These are phyloP conservation scores for Euwallacea fornicatus DNA, from an alignment of 1,140 invertebrate species.

Conservation along the genomic window DNA sequence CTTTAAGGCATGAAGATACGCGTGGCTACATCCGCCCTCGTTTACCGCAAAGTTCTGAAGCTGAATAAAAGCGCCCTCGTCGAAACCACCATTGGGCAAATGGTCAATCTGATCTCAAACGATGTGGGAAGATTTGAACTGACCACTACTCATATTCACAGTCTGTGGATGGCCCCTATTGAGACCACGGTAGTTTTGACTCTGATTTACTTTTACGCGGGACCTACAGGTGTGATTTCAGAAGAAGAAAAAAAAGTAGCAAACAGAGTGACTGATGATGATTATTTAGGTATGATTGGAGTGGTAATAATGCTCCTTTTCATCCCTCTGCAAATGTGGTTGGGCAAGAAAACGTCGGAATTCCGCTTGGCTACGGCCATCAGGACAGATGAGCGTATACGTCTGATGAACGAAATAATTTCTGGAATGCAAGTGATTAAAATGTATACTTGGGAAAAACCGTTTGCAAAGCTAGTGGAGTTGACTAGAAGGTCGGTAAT, in stretches of 20 bases:
- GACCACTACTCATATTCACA: conserved; percentile 65
- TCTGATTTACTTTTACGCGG: conserved; percentile 74
- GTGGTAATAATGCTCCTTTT: conserved; percentile 76
- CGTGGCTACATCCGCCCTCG: conserved; percentile 75
- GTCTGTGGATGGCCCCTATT: conserved; percentile 72
- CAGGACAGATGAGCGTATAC: conserved; percentile 69
- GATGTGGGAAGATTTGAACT: conserved; percentile 74
- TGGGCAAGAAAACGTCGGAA: conserved; percentile 59
- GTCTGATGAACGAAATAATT: conserved; percentile 78
- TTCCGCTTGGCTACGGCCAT: conserved; percentile 59
- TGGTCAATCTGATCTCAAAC: conserved; percentile 85
- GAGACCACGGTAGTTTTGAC: conserved; percentile 73
- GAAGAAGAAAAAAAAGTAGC: no score
- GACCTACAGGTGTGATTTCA: conserved; percentile 66
- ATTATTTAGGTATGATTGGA: conserved; percentile 65
- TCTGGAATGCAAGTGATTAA: conserved; percentile 76
- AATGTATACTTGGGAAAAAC: conserved; percentile 88
- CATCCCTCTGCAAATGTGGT: conserved; percentile 75
- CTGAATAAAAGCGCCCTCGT: conserved; percentile 72
- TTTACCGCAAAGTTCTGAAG: conserved; percentile 78
- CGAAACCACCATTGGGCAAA: conserved; percentile 78
- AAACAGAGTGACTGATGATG: no score
- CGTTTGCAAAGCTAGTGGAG: conserved; percentile 51
- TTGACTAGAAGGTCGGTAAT: conserved; percentile 50
- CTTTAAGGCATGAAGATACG: conserved; percentile 72